Base-by-base conservation (phyloP, 2,888 invertebrate species). In the Lypha dubia region DNA sequence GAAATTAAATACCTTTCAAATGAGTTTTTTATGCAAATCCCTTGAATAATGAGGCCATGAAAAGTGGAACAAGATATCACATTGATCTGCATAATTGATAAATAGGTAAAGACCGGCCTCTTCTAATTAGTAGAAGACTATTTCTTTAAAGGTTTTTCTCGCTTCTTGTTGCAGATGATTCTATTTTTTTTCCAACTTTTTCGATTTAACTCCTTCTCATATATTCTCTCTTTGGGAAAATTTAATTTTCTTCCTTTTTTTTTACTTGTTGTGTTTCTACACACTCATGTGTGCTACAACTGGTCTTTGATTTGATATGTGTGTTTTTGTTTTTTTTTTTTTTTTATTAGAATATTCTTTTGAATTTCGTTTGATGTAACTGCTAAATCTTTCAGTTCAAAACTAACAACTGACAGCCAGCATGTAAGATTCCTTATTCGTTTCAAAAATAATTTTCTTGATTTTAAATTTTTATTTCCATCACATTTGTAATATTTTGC, bases 331-430 rank as follows among this genome's bases (percentile, higher is more conserved):
- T n/a, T n/a, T n/a, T n/a, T n/a, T n/a, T n/a, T n/a, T n/a, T 73
- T 41, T 65, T 56, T 46, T 65, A 73, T 65, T 73, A 79, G 35
- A 79, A 73, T 79, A 73, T 79, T 73, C 79, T 38, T 73, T 79
- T 73, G 65, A 24, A 38, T 49, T 63, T 63, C 60, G 28, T 67
- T 65, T 75, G 53, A 75, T 74, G 38, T 15, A 75, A 63, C 63
- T 76, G 65, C 22, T 67, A 46, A 67, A 60, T 49, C 24, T 76
- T 76, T 56, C 35, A 56, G 46, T 60, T 49, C 51, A 17, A 41
- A 60, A 51, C 20, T 41, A 28, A n/a, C n/a, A 70, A 77, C 60
- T 62, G 68, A 77, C 68, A 77, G 56, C 58, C 20, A 53, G 46
- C 24, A 44, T 49, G 28, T 22, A 5, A n/a, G 35, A 35, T 46